A percentile compares a stretch with the other conserved stretches of the same genome.
Evolutionary conservation across 2,888 invertebrate species (phyloP).

Genomic region (Dryocosmus kuriphilus): DNA sequence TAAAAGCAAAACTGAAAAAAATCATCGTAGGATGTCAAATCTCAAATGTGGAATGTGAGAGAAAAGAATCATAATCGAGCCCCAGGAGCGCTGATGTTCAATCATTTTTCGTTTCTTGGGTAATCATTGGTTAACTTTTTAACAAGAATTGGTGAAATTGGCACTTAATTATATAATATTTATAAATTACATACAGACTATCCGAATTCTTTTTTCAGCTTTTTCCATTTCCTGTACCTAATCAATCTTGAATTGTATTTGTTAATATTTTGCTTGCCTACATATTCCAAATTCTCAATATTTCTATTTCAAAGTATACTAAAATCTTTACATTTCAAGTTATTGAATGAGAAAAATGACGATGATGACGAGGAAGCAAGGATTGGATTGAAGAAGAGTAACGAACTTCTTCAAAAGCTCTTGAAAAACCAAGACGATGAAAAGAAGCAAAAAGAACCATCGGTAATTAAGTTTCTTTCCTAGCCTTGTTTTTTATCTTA

Average conservation of each 20-base stretch:
- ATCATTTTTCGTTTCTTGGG: no score
- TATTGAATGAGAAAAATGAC: conserved; percentile 90
- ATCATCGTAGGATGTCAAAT: no score
- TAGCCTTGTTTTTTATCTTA: background rate
- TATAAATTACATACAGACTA: background rate
- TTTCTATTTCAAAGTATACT: background rate
- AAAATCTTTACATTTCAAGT: conserved; percentile 77
- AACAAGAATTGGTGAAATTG: no score
- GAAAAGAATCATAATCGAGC: no score
- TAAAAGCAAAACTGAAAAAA: no score
- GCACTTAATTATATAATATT: background rate
- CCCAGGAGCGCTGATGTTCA: no score
- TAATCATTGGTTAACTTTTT: no score
- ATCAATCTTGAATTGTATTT: background rate
- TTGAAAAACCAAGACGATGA: conserved; percentile 80
- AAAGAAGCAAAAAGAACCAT: conserved; percentile 74
- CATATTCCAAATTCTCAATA: background rate
- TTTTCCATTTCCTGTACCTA: background rate
- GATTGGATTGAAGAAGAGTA: conserved; percentile 81
- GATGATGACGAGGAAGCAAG: conserved; percentile 85
- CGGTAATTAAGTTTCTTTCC: conserved; percentile 54
- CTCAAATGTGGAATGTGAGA: no score
- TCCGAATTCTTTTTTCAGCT: background rate
- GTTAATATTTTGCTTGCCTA: conserved; percentile 7
- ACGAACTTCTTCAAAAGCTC: conserved; percentile 82